Evolutionary conservation across 2,888 invertebrate species (phyloP), one percentile per base, ranked within the genome.

Genomic region (Amphipoea oculea): DNA sequence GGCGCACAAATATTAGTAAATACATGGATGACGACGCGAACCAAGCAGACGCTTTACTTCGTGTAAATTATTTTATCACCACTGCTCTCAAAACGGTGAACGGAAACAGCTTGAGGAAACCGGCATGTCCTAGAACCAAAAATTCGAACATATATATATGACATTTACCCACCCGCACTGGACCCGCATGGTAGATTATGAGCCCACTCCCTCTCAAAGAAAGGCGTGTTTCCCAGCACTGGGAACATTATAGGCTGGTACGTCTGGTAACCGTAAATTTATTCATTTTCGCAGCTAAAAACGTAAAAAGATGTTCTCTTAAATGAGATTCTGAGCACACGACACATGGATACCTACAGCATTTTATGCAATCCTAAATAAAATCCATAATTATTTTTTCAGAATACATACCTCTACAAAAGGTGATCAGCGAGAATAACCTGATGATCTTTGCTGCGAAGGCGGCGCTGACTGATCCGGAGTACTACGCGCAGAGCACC

Each of bases 321-420:
- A 42, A 67, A 62, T 29, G 29, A 62, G 62, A n/a, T n/a, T 60
- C 60, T 60, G 60, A 62, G 7, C 42, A 17, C 7, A 45, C 20
- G 23, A 48, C 29, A 45, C 12, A 40, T 48, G 48, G 48, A 48
- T 48, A n/a, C n/a, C n/a, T n/a, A 48, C 20, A 11, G 6, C 29
- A 20, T 29, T 20, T 40, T 20, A 9, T 20, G 4, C 57, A 36
- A 2, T 69, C 4, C 36, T 40, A 17, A 60, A 71, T n/a, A 57
- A 71, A 60, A n/a, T 17, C 9, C 9, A 20, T 71, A 12, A 40
- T 62, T 40, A 11, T 71, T 62, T 40, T 71, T 62, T 4, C 87
- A 92, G 92, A 92, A 85, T 92, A 91, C 73, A 84, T 88, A 76
- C 91, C 92, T 9, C 82, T 92, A 23, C 91, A 91, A 77, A 90